Percentiles rank a stretch among this genome's conserved stretches.
Conservation (phyloP, 1,140 invertebrate genomes). For the Orius insidiosus region DNA sequence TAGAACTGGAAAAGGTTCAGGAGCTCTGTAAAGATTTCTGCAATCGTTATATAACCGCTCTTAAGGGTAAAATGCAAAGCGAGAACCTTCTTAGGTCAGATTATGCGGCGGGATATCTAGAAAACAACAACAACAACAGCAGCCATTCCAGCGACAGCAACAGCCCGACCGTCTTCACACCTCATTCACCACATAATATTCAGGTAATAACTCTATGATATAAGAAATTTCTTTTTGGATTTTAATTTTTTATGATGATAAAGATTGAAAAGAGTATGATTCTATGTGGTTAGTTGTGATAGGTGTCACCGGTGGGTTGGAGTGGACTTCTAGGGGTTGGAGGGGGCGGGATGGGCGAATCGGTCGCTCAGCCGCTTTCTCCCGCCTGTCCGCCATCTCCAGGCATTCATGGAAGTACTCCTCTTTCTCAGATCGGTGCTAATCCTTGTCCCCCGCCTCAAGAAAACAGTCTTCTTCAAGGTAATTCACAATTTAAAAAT, state of each 20-base stretch:
- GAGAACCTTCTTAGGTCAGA: constrained; percentile 72
- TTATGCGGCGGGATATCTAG: constrained; percentile 30
- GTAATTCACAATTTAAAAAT: constrained; percentile 1
- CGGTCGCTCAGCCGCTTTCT: constrained; percentile 7
- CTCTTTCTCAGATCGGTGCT: constrained; percentile 65
- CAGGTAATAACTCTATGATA: constrained; percentile 18
- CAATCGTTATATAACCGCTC: constrained; percentile 84
- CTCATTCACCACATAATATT: constrained; percentile 21
- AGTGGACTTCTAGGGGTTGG: constrained; percentile 13
- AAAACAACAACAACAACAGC: constrained; percentile 32
- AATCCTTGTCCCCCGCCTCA: constrained; percentile 28
- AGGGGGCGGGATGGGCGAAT: constrained; percentile 9
- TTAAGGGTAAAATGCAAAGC: constrained; percentile 96
- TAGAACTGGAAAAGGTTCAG: constrained; percentile 91
- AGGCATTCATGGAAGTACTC: constrained; percentile 61
- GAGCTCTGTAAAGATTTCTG: constrained; percentile 95
- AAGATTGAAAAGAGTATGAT: constrained; percentile 16
- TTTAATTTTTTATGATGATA: neutral
- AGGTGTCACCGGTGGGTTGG: constrained; percentile 26
- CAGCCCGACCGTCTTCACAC: constrained; percentile 22
- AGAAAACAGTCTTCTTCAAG: constrained; percentile 29
- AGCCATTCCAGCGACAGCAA: constrained; percentile 36
- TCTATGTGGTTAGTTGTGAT: constrained; percentile 23
- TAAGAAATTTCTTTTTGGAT: too few species aligned
- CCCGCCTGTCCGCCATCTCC: constrained; percentile 25